A percentile compares a stretch with the other conserved stretches of the same genome.
phyloP scores from a whole-genome alignment of 2,113 vertebrate species.

The Ascaphus truei region DNA sequence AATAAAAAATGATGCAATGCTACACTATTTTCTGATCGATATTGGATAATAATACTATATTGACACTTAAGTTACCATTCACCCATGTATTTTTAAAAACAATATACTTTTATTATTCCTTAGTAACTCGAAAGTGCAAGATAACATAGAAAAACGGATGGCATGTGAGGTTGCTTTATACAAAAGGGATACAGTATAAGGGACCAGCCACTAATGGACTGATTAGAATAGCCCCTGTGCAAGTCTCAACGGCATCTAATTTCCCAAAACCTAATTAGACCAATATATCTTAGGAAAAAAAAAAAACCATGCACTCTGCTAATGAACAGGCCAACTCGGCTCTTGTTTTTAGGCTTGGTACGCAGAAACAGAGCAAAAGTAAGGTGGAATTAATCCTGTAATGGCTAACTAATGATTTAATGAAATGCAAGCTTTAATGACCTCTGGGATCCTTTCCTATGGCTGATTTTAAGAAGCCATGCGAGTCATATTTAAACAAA shows the following conservation, averaged over 20 bases:
- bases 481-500: too few relatives aligned
- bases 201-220: background rate
- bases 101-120: background rate
- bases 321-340: slow-evolving; percentile 16
- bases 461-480: too few relatives aligned
- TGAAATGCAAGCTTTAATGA: too few relatives aligned
- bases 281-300: background rate
- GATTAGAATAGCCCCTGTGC: background rate
- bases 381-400: too few relatives aligned
- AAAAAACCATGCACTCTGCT: slow-evolving; percentile 29
- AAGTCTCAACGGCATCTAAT: slow-evolving; percentile 11
- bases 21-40: background rate
- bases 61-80: background rate
- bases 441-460: too few relatives aligned
- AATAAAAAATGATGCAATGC: slow-evolving; percentile 8
- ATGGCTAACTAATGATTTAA: too few relatives aligned
- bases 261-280: slow-evolving; percentile 27
- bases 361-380: too few relatives aligned
- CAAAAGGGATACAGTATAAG: background rate
- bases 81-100: background rate
- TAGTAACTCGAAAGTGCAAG: background rate
- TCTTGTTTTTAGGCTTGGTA: background rate
- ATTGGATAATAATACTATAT: slow-evolving; percentile 11
- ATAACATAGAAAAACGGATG: background rate
- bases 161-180: background rate